phyloP scores from a whole-genome alignment of 2,888 invertebrate genomes.

The Diarsia rubi region DNA sequence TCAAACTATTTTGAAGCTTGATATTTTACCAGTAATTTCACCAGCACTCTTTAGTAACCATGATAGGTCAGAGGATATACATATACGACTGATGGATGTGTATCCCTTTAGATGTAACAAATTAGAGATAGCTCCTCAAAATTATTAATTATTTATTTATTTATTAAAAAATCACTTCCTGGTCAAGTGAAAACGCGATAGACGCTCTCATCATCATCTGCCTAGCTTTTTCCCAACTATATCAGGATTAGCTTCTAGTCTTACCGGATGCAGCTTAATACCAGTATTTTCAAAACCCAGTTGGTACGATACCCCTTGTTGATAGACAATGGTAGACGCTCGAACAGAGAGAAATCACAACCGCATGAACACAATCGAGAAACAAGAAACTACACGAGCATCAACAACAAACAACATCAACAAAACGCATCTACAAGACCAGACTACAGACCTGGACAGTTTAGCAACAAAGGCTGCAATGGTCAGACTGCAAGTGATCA shows the following conservation, averaged over 20 bases:
- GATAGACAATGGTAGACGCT: no score
- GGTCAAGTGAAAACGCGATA: not conserved
- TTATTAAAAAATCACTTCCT: not conserved
- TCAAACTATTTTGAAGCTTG: not conserved
- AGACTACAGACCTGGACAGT: not conserved
- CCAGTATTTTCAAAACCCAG: no score
- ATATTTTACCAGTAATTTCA: not conserved
- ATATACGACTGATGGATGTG: not conserved
- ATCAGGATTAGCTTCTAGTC: no score
- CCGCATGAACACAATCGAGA: not conserved
- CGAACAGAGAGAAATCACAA: not conserved
- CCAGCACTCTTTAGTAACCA: not conserved
- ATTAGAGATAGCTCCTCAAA: not conserved
- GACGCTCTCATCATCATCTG: no score
- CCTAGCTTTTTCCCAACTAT: no score
- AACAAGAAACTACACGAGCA: conserved; percentile 1
- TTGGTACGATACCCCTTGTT: no score
- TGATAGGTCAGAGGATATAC: not conserved
- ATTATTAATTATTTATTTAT: no score
- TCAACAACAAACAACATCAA: conserved; percentile 13
- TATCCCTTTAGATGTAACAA: not conserved
- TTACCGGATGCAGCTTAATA: no score
- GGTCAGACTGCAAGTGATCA: not conserved
- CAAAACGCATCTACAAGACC: conserved; percentile 18
- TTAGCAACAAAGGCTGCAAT: conserved; percentile 4